Percentiles rank a stretch among this genome's conserved stretches.
Evolutionary conservation across 2,888 invertebrate species (phyloP).

Genomic region (Nomada lathburiana): DNA sequence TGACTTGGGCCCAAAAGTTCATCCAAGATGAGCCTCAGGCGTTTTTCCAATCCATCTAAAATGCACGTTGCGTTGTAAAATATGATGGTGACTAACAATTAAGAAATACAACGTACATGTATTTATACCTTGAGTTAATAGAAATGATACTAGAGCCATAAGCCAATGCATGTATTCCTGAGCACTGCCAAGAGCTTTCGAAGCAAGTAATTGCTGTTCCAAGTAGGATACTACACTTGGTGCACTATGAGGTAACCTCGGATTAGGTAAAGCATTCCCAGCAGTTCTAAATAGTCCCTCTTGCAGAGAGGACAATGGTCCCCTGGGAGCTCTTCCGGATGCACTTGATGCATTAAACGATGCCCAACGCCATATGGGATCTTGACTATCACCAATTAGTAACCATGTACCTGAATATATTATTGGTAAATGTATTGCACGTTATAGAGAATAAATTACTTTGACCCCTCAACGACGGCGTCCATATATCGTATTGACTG

Average conservation of each 20-base stretch:
- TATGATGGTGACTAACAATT: background rate
- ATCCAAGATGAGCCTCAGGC: conserved; percentile 90
- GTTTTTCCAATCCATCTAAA: conserved; percentile 86
- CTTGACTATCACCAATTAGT: conserved; percentile 84
- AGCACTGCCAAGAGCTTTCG: conserved; percentile 89
- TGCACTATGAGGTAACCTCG: conserved; percentile 79
- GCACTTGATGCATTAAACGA: conserved; percentile 80
- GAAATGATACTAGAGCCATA: conserved; percentile 86
- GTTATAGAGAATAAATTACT: background rate
- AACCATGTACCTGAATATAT: conserved; percentile 84
- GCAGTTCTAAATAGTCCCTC: conserved; percentile 81
- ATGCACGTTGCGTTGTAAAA: conserved; percentile 14
- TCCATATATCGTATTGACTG: no score
- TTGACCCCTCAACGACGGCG: no score
- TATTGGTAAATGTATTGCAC: conserved; percentile 5
- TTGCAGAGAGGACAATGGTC: conserved; percentile 82
- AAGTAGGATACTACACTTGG: conserved; percentile 84
- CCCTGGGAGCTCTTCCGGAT: conserved; percentile 78
- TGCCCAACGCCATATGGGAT: conserved; percentile 84
- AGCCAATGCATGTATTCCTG: conserved; percentile 93
- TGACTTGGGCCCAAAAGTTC: conserved; percentile 92
- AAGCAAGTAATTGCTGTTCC: conserved; percentile 91
- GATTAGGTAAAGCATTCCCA: conserved; percentile 78
- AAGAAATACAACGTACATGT: background rate
- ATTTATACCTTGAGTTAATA: conserved; percentile 82